Evolutionary conservation across 2,888 invertebrate genomes (phyloP).

Genomic region (Pycnomerus fuliginosus): DNA sequence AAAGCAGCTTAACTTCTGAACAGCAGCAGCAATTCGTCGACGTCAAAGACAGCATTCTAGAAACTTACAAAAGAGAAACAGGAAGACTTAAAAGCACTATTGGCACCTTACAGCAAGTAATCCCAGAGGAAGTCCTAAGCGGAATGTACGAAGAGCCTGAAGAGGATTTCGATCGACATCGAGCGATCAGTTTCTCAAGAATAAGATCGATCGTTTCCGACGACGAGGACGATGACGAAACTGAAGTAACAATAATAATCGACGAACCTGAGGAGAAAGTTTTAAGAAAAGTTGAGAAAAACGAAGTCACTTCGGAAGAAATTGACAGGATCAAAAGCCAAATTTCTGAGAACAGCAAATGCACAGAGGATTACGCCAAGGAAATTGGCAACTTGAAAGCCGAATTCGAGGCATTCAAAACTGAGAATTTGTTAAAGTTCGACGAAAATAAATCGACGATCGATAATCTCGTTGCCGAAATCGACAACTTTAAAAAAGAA

Average conservation of each 20-base stretch:
- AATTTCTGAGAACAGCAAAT: background rate
- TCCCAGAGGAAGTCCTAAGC: too few relatives aligned
- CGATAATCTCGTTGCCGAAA: too few relatives aligned
- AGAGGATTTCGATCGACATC: background rate
- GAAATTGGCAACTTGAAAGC: too few relatives aligned
- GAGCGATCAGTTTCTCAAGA: background rate
- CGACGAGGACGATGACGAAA: slow-evolving; percentile 1
- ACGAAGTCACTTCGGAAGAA: background rate
- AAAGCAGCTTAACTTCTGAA: too few relatives aligned
- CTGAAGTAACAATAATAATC: background rate
- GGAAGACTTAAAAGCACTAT: too few relatives aligned
- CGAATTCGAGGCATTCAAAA: slow-evolving; percentile 24
- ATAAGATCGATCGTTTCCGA: background rate
- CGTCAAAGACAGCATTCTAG: background rate
- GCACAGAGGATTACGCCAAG: too few relatives aligned
- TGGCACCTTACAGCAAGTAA: too few relatives aligned
- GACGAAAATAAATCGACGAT: too few relatives aligned
- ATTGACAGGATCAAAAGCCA: too few relatives aligned
- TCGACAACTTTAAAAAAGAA: too few relatives aligned
- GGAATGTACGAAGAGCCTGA: background rate
- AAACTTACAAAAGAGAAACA: background rate
- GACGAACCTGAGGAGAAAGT: background rate
- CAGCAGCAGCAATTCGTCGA: background rate
- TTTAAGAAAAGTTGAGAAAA: slow-evolving; percentile 1
- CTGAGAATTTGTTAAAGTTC: too few relatives aligned